Base-by-base conservation (phyloP, 2,797 vertebrate species). In the Numenius phaeopus region DNA sequence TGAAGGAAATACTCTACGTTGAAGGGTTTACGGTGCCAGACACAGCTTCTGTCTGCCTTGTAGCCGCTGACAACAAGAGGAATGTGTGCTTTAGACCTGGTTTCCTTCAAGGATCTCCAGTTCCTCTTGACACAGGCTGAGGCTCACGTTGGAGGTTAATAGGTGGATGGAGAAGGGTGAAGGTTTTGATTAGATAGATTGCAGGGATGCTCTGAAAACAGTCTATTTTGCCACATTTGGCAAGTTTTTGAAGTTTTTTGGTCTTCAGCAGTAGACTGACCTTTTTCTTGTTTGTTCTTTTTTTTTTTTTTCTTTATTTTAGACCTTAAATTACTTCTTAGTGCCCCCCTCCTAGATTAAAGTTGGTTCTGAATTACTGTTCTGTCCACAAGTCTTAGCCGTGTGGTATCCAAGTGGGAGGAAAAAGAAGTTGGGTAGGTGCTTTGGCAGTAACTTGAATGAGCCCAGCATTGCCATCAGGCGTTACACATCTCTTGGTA, bases 401-500 rank as follows among this genome's bases (percentile, higher is more conserved):
- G 5, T 61, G 34, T 13, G 26, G 1, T 72, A 4, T 66, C 34
- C 12, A 24, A 90, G 30, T 22, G 5, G 15, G n/a, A 57, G 13
- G n/a, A 9, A 47, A 37, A 64, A 57, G 27, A 47, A 26, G 2
- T 3, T 67, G n/a, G 6, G 11, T 10, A 4, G 18, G 39, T 80
- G 34, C 32, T 87, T 67, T 40, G 40, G 7, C 19, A 61, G 18
- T 78, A 46, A 8, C 23, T 27, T n/a, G 30, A 64, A 6, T 42
- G 70, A n/a, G 29, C 22, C 37, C 20, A 10, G 39, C 12, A 2
- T 58, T 40, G 5, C 40, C n/a, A 11, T 55, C 13, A 42, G 44
- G 9, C 34, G 7, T 80, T 18, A 7, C 1, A 0, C 11, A 9
- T n/a, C 64, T 76, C 32, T n/a, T 64, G 14, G 13, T 30, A 1